phyloP scores from a whole-genome alignment of 2,888 invertebrate species.

The Dicyrtomina minuta region DNA sequence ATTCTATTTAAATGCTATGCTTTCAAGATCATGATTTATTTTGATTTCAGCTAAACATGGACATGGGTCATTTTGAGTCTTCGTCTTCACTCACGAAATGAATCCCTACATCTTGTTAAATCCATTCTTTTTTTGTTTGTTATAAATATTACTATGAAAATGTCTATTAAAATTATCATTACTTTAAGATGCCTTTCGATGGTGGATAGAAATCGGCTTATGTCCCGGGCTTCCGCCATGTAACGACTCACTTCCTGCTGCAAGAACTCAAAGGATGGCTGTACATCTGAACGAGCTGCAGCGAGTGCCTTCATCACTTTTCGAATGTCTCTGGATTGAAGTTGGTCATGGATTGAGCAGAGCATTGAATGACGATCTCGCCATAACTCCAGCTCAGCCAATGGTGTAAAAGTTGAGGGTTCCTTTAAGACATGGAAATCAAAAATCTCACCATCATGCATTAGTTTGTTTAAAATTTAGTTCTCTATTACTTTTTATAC shows the following conservation, averaged over 20 bases:
- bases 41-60: too few species aligned
- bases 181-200: conserved; percentile 72
- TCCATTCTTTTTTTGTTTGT: not conserved
- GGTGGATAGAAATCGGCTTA: conserved; percentile 74
- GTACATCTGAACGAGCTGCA: conserved; percentile 61
- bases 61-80: too few species aligned
- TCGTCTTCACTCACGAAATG: too few species aligned
- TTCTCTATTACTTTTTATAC: too few species aligned
- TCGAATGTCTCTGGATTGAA: conserved; percentile 70
- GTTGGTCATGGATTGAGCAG: conserved; percentile 76
- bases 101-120: too few species aligned
- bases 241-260: conserved; percentile 66
- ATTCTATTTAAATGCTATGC: too few species aligned
- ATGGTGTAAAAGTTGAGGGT: conserved; percentile 72
- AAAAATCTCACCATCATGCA: too few species aligned
- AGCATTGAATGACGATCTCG: conserved; percentile 75
- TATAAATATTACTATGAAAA: not conserved
- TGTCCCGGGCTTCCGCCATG: conserved; percentile 73
- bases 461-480: too few species aligned
- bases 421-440: conserved; percentile 57
- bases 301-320: conserved; percentile 65
- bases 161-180: too few species aligned
- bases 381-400: conserved; percentile 86
- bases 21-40: too few species aligned
- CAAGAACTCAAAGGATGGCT: conserved; percentile 65